Evolutionary conservation across 2,797 vertebrate genomes (phyloP).

Genomic region (Fringilla coelebs): DNA sequence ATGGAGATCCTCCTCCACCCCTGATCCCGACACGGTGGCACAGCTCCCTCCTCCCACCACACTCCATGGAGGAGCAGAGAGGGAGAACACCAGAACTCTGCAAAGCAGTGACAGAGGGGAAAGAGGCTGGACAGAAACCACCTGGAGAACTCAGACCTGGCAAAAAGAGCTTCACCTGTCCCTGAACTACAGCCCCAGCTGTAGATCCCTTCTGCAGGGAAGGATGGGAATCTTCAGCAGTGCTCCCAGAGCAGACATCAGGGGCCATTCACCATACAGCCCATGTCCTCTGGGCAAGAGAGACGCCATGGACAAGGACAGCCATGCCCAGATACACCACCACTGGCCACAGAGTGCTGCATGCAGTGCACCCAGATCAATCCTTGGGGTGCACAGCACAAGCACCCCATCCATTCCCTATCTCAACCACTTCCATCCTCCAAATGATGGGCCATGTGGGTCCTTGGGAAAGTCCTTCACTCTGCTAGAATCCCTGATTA

Average conservation of each 20-base stretch:
- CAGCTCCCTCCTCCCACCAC: background rate
- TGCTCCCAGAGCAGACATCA: background rate
- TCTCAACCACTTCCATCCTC: background rate
- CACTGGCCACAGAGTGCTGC: fast-evolving
- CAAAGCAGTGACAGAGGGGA: background rate
- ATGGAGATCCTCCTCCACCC: background rate
- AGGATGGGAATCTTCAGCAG: background rate
- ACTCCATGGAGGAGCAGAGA: background rate
- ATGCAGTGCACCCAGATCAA: background rate
- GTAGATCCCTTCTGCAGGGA: background rate
- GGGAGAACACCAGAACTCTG: background rate
- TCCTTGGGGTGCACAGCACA: fast-evolving
- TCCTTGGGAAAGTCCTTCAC: background rate
- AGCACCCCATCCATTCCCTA: background rate
- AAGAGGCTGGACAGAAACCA: background rate
- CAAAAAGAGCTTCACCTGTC: background rate
- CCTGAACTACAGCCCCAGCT: background rate
- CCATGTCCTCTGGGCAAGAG: background rate
- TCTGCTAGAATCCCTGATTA: background rate
- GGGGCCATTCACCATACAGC: background rate
- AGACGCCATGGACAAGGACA: background rate
- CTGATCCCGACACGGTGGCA: fast-evolving
- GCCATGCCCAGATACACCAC: fast-evolving
- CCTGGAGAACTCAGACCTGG: background rate
- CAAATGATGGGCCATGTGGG: background rate